A percentile compares a stretch with the other conserved stretches of the same genome.
Conservation (phyloP, 2,113 vertebrate species). For the Turdus rufiventris region DNA sequence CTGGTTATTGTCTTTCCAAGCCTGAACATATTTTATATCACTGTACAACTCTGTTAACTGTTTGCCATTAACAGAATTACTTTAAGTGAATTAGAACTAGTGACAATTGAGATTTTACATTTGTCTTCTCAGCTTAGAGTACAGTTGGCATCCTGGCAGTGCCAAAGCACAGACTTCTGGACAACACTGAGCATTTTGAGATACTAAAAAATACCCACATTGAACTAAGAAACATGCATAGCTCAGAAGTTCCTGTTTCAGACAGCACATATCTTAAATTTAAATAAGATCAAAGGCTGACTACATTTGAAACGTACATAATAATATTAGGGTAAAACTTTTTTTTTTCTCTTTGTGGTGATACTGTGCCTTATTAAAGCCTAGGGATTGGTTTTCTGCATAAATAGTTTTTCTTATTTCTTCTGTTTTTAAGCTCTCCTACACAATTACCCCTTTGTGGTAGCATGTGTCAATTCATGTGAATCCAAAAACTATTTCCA, state of each 20-base stretch:
- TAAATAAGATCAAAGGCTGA: constrained; percentile 56
- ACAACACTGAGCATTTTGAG: background rate
- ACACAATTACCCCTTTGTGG: background rate
- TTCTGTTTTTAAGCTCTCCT: background rate
- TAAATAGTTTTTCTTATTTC: background rate
- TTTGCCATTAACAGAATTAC: background rate
- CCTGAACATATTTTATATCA: background rate
- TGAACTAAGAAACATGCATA: background rate
- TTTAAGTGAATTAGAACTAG: background rate
- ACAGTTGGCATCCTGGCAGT: background rate
- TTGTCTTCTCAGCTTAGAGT: background rate
- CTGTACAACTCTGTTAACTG: background rate
- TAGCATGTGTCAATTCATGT: constrained; percentile 1
- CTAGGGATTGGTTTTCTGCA: constrained; percentile 21
- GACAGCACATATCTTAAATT: constrained; percentile 9
- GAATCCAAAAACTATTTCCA: background rate
- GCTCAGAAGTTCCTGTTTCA: constrained; percentile 30
- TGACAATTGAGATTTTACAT: background rate
- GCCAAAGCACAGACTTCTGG: background rate
- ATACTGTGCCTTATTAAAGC: constrained; percentile 29
- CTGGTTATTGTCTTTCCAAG: background rate
- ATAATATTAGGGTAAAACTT: constrained; percentile 4
- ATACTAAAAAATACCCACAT: background rate
- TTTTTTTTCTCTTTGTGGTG: background rate
- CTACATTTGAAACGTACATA: constrained; percentile 37